These are phyloP conservation scores for Spheniscus humboldti DNA, from an alignment of 2,797 vertebrate species.

Conservation along the genomic window DNA sequence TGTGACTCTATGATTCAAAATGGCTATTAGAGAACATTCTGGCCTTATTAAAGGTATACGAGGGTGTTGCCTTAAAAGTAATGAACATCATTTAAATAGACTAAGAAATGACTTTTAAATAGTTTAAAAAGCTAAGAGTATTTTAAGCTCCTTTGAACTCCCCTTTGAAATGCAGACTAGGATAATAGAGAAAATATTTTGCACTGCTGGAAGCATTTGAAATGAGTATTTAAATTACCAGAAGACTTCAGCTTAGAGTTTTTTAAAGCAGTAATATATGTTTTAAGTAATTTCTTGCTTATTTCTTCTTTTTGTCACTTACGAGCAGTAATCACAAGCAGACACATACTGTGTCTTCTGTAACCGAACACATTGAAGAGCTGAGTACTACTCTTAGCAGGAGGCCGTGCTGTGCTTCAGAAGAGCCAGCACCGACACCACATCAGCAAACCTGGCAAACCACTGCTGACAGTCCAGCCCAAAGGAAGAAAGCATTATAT, in stretches of 20 bases:
- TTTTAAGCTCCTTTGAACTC: not conserved
- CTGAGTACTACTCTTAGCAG: not conserved
- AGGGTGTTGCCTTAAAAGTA: not conserved
- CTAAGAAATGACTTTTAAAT: not conserved
- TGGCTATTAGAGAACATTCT: not conserved
- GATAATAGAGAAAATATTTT: not conserved
- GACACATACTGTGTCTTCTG: not conserved
- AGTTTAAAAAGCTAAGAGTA: not conserved
- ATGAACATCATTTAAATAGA: not conserved
- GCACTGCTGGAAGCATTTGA: not conserved
- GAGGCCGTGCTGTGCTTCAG: not conserved
- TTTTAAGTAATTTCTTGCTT: not conserved
- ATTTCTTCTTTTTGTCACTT: not conserved
- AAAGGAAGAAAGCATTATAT: constrained; percentile 40
- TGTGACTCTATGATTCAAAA: not conserved
- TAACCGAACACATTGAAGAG: not conserved
- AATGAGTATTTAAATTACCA: not conserved
- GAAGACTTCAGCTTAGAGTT: not conserved
- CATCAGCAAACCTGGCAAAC: not conserved
- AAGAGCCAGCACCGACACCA: not conserved
- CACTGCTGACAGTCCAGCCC: not conserved
- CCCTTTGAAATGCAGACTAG: not conserved
- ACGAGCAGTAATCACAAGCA: not conserved
- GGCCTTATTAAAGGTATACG: not conserved
- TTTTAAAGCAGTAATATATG: not conserved